Percentiles rank a stretch among this genome's conserved stretches.
phyloP scores from a whole-genome alignment of 1,140 invertebrate genomes.

The Helicoverpa zea region DNA sequence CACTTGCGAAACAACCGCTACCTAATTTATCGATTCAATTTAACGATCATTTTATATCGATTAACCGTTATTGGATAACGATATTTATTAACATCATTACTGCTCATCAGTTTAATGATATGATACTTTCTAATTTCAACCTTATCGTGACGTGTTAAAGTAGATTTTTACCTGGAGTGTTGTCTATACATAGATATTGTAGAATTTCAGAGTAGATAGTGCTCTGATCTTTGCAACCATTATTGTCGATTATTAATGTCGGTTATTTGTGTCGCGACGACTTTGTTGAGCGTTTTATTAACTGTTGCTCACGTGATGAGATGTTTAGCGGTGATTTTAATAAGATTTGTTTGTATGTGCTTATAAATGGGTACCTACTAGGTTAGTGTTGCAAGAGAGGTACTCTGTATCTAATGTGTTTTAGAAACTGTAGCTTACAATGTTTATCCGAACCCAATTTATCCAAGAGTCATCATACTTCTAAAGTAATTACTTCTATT shows the following conservation, averaged over 20 bases:
- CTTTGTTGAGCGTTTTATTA: slow-evolving; percentile 28
- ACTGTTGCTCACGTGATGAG: slow-evolving; percentile 1
- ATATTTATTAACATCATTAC: slow-evolving; percentile 43
- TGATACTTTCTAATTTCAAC: background rate
- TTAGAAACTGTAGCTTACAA: too few relatives aligned
- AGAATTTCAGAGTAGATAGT: background rate
- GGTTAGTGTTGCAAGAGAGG: background rate
- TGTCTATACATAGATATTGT: background rate
- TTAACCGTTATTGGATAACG: slow-evolving; percentile 46
- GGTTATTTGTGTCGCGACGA: slow-evolving; percentile 21
- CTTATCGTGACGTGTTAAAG: background rate
- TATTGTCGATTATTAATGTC: slow-evolving; percentile 26
- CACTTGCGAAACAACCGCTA: slow-evolving; percentile 42
- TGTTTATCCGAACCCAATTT: too few relatives aligned
- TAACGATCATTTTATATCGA: slow-evolving; percentile 47
- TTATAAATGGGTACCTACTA: background rate
- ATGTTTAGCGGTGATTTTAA: slow-evolving; percentile 1
- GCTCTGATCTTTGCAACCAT: slow-evolving; percentile 14
- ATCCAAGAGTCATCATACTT: too few relatives aligned
- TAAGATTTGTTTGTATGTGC: background rate
- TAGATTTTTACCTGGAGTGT: background rate
- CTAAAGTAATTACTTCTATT: too few relatives aligned
- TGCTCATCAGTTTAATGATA: slow-evolving; percentile 12
- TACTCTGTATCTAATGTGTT: background rate
- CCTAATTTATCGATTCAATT: slow-evolving; percentile 46